Conservation (phyloP, 2,797 vertebrate genomes). For the Darevskia nairensis region DNA sequence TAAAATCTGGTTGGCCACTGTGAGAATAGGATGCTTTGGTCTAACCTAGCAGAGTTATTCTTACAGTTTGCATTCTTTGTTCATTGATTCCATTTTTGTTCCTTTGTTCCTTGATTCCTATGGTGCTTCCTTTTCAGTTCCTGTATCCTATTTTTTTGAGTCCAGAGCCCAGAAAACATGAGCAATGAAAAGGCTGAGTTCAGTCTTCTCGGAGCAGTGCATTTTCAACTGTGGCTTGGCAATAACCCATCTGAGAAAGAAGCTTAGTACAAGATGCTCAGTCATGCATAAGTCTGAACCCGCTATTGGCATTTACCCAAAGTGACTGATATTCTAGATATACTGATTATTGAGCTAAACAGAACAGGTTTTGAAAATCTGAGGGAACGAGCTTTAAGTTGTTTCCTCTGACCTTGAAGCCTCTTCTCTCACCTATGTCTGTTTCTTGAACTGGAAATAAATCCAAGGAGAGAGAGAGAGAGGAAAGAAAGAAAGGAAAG, state of each 20-base stretch:
- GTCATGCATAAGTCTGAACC: conserved; percentile 25
- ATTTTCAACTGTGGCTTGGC: background rate
- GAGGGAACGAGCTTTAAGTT: background rate
- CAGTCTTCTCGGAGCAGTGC: background rate
- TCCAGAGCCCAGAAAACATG: background rate
- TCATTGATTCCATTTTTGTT: background rate
- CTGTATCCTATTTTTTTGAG: background rate
- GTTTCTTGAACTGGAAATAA: background rate
- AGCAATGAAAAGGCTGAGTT: background rate
- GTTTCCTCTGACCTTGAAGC: conserved; percentile 14
- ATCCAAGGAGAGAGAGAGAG: background rate
- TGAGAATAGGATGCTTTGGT: too few relatives aligned
- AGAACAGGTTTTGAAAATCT: conserved; percentile 10
- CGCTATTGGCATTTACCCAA: conserved; percentile 1
- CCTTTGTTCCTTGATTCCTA: background rate
- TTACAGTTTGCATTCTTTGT: background rate
- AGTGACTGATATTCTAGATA: background rate
- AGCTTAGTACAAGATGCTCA: conserved; percentile 2
- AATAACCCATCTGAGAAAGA: conserved; percentile 4
- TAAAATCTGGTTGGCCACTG: too few relatives aligned
- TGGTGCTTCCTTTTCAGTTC: background rate
- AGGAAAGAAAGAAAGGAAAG: too few relatives aligned
- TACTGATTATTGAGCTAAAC: conserved; percentile 18
- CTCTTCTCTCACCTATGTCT: background rate
- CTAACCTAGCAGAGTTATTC: too few relatives aligned